phyloP scores from a whole-genome alignment of 2,113 vertebrate species.

The Bubalus kerabau region DNA sequence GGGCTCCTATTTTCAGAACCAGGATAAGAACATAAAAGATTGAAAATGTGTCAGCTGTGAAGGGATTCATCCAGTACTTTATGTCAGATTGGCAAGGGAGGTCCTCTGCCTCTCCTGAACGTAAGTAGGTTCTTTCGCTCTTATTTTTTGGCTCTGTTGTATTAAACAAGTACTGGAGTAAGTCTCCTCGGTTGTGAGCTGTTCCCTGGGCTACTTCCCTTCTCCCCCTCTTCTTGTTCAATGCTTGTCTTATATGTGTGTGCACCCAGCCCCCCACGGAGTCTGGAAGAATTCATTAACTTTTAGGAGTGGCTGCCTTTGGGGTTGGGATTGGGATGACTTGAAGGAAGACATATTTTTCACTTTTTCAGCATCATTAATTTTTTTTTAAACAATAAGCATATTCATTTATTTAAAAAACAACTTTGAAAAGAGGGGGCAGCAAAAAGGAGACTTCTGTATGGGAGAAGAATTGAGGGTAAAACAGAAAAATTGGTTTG shows the following conservation, averaged over 20 bases:
- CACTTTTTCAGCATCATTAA: background rate
- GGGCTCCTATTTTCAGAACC: background rate
- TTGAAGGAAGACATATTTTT: background rate
- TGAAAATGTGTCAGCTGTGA: background rate
- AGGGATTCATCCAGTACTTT: background rate
- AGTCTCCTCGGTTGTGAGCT: background rate
- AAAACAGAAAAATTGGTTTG: background rate
- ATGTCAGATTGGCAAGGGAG: background rate
- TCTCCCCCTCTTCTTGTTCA: background rate
- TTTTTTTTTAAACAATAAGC: background rate
- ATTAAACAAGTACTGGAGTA: background rate
- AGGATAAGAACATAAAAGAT: background rate
- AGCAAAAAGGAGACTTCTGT: background rate
- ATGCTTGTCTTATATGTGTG: background rate
- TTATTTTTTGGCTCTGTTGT: background rate
- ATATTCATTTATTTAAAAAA: background rate
- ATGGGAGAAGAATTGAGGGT: background rate
- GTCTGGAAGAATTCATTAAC: background rate
- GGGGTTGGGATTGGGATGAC: background rate
- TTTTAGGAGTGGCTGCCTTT: too few species aligned
- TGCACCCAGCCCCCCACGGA: background rate
- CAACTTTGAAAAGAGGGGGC: background rate
- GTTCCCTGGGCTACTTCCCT: fast-evolving
- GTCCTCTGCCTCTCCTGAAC: background rate
- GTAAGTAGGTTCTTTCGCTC: background rate